Conservation (phyloP, 2,113 vertebrate genomes). For the Ceratotherium simum region DNA sequence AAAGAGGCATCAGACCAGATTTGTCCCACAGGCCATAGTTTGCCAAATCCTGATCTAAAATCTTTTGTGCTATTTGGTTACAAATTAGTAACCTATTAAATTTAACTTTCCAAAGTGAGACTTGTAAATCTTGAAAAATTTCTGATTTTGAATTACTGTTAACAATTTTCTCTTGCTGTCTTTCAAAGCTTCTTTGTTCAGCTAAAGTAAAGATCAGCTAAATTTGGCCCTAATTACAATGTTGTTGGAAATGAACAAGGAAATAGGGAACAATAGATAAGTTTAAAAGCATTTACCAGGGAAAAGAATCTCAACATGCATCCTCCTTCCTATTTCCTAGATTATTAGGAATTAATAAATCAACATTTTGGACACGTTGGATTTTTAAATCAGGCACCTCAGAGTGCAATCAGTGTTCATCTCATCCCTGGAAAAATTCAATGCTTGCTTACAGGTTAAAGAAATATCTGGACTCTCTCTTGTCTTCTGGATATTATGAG, state of each 20-base stretch:
- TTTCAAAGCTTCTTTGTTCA: slow-evolving; percentile 59
- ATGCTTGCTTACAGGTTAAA: slow-evolving; percentile 52
- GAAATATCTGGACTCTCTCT: slow-evolving; percentile 29
- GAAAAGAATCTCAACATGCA: slow-evolving; percentile 9
- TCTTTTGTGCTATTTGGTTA: background rate
- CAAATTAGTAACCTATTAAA: slow-evolving; percentile 49
- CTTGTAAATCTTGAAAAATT: slow-evolving; percentile 13
- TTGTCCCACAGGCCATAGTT: background rate
- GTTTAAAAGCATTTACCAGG: slow-evolving; percentile 41
- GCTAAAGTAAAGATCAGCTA: slow-evolving; percentile 64
- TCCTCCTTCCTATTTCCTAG: slow-evolving; percentile 43
- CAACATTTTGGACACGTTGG: background rate
- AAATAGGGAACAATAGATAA: slow-evolving; percentile 42
- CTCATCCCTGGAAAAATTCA: slow-evolving; percentile 65
- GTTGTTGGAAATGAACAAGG: slow-evolving; percentile 42
- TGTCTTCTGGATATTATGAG: slow-evolving; percentile 43
- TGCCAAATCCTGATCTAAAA: background rate
- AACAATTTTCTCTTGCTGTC: slow-evolving; percentile 57
- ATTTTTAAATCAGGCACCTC: slow-evolving; percentile 33
- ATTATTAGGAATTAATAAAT: slow-evolving; percentile 61
- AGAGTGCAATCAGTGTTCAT: slow-evolving; percentile 26
- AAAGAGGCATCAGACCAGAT: background rate
- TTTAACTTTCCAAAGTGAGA: slow-evolving; percentile 53
- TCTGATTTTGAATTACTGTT: slow-evolving; percentile 28
- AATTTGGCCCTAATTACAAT: slow-evolving; percentile 63